Base-by-base conservation (phyloP, 2,888 invertebrate genomes). In the Peribatodes rhomboidaria region DNA sequence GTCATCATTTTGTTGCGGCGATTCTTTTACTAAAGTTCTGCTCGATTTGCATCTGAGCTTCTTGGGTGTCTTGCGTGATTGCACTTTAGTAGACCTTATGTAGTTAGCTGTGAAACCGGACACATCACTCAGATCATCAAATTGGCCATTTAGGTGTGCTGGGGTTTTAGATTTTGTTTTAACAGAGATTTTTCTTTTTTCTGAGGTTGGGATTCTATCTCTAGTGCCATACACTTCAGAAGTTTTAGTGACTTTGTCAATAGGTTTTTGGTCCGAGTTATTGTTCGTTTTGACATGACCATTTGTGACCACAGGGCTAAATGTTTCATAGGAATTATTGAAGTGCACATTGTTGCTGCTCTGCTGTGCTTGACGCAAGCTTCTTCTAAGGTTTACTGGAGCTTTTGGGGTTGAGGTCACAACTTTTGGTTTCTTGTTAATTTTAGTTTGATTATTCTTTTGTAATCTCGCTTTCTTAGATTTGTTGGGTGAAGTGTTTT, bases 51-150 rank as follows among this genome's bases (percentile, higher is more conserved):
- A 84, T 67, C 86, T 85, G 27, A 86, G 67, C 73, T 87, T 90
- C 37, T 83, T 80, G 18, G 85, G 79, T 61, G 84, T 84, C 75
- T 87, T 91, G 42, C 80, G 77, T 16, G 86, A 81, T 65, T 88
- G 84, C 14, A 90, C 70, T 75, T 92, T 94, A 14, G 93, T 92
- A 16, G 93, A 94, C 35, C 91, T 82, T 33, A 94, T 93, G 67
- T 94, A 94, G 72, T 91, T 93, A 2, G 92, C 93, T 22, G 93
- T 93, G 61, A 92, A 90, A 0, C 93, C 93, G 37, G 93, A 93
- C 2, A 93, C 90, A 81, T 93, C 93, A 79, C 93, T 93, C 16
- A 89, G 68, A 55, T 93, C 92, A 65, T 92, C 92, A 81, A 87
- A 90, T 56, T 88, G 85, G 9, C 88, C 88, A 76, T 90, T 90